Evolutionary conservation across 2,888 invertebrate species (phyloP).

Genomic region (Lamellibrachia columna): DNA sequence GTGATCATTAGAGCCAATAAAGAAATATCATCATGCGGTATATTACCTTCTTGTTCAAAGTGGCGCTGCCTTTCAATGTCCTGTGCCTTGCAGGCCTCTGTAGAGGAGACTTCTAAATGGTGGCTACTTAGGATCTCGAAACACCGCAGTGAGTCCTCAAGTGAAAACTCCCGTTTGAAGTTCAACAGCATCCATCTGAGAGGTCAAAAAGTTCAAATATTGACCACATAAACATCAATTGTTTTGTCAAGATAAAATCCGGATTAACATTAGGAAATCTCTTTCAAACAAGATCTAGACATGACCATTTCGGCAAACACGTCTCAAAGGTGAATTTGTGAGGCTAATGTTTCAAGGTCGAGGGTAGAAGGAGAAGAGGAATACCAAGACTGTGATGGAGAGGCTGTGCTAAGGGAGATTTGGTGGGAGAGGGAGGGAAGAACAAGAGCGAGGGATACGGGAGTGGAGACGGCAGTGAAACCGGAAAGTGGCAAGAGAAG

Average conservation of each 20-base stretch:
- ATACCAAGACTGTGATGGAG: too few relatives aligned
- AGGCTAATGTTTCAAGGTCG: too few relatives aligned
- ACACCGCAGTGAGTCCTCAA: conserved; percentile 57
- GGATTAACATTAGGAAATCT: too few relatives aligned
- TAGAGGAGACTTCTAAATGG: conserved; percentile 59
- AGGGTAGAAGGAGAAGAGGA: too few relatives aligned
- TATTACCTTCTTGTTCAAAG: conserved; percentile 45
- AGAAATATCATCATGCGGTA: not conserved
- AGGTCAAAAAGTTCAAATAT: not conserved
- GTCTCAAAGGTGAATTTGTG: too few relatives aligned
- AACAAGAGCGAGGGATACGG: too few relatives aligned
- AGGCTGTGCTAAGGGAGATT: too few relatives aligned
- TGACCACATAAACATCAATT: not conserved
- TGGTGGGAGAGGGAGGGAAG: too few relatives aligned
- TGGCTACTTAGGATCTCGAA: conserved; percentile 65
- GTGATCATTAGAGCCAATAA: not conserved
- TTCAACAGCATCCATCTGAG: conserved; percentile 63
- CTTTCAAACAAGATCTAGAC: too few relatives aligned
- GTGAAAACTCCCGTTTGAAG: conserved; percentile 61
- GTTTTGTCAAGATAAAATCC: not conserved
- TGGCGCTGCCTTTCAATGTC: conserved; percentile 55
- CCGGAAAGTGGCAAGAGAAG: too few relatives aligned
- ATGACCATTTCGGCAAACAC: too few relatives aligned
- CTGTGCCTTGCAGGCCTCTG: conserved; percentile 57
- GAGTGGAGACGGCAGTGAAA: too few relatives aligned